A percentile compares a stretch with the other conserved stretches of the same genome.
These are phyloP conservation scores for Peromyscus eremicus DNA, from an alignment of 2,797 vertebrate genomes.

Conservation along the genomic window DNA sequence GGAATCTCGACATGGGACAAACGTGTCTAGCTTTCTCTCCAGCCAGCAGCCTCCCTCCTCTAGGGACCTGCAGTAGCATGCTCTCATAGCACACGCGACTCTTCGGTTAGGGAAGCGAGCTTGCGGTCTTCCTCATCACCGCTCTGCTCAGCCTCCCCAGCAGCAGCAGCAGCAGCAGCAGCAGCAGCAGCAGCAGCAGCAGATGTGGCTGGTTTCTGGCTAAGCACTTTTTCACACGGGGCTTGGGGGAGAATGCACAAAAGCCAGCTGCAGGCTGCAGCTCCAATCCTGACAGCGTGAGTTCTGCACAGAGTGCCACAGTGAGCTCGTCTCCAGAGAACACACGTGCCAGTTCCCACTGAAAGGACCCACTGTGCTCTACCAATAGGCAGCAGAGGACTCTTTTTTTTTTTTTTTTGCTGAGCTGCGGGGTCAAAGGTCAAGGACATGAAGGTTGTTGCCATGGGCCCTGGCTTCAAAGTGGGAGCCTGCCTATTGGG, in stretches of 20 bases:
- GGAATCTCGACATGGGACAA: not conserved
- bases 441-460: rapidly evolving
- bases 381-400: rapidly evolving
- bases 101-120: not conserved
- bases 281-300: rapidly evolving
- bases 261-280: not conserved
- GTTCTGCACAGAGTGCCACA: rapidly evolving
- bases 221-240: slow-evolving; percentile 57
- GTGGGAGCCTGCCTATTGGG: not conserved
- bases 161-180: slow-evolving; percentile 12
- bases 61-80: not conserved
- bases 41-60: not conserved
- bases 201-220: slow-evolving; percentile 71
- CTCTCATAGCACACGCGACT: rapidly evolving
- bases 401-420: not conserved
- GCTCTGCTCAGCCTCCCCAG: slow-evolving; percentile 45
- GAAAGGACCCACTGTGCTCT: not conserved
- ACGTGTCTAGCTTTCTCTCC: not conserved
- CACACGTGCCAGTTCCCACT: rapidly evolving
- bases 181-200: slow-evolving; percentile 26
- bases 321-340: not conserved
- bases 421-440: not conserved
- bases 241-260: not conserved
- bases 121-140: not conserved
- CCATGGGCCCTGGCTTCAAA: not conserved